Conservation (phyloP, 2,797 vertebrate species). For the Taenioides sp. region DNA sequence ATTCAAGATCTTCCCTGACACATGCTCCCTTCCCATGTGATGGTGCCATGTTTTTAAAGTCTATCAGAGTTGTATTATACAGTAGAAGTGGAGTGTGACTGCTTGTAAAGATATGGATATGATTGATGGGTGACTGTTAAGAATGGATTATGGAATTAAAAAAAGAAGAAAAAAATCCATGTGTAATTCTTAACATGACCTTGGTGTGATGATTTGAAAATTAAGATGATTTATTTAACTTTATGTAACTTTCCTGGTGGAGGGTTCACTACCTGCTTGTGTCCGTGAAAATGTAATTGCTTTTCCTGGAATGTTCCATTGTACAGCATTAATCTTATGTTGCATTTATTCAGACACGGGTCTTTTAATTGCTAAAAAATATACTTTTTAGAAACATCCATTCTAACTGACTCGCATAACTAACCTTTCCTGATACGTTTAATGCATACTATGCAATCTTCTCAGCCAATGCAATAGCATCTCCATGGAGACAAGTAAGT, state of each 20-base stretch:
- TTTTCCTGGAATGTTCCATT: no score
- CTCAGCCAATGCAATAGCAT: no score
- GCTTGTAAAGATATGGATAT: conserved; percentile 49
- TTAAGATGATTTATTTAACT: not conserved
- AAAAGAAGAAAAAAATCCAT: conserved; percentile 30
- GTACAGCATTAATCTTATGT: no score
- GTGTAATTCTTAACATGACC: conserved; percentile 33
- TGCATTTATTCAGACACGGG: no score
- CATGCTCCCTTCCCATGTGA: conserved; percentile 60
- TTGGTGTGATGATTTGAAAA: no score
- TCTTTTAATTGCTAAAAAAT: no score
- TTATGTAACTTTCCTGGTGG: no score
- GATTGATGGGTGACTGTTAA: conserved; percentile 60
- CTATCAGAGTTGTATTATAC: conserved; percentile 65
- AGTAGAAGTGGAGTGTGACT: conserved; percentile 49
- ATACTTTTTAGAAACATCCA: not conserved
- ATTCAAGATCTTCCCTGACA: conserved; percentile 36
- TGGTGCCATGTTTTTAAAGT: conserved; percentile 73
- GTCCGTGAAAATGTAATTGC: no score
- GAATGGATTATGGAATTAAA: conserved; percentile 53
- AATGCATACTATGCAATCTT: no score
- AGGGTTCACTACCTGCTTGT: no score
- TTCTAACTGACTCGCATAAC: not conserved
- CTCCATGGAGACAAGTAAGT: no score
- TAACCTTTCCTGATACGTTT: no score